Base-by-base conservation (phyloP, 2,888 invertebrate species). In the Drosophila pegasa region DNA sequence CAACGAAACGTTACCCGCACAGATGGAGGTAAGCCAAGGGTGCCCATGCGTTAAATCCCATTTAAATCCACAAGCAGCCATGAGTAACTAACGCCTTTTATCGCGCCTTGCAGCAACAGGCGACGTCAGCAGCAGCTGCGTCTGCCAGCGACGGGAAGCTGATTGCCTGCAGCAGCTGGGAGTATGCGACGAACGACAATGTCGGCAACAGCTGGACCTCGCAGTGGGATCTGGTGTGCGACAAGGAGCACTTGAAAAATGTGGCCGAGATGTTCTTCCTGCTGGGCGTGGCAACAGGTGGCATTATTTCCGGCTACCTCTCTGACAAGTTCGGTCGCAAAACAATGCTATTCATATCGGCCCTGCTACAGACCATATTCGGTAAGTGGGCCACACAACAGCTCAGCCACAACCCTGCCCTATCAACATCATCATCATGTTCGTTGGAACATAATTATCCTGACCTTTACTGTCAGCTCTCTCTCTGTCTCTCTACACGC, bases 241-340 rank as follows among this genome's bases (percentile, higher is more conserved):
- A 96, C 77, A 93, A 94, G 87, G 94, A 94, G 66, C 94, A 94
- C 81, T 92, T 96, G 59, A 95, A 94, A 67, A 96, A 94, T 89
- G 93, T 96, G 31, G 95, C 96, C 12, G 96, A 96, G 92, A 96
- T 96, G 92, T 94, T 95, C 90, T 96, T 96, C 91, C 92, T 97
- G 69, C 93, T 95, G 27, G 96, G 96, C 33, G 96, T 96, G 14
- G 96, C 96, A 61, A 93, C 95, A 45, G 96, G 96, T 56, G 96
- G 96, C 55, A 94, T 96, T 16, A 94, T 96, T n/a, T 95, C 96
- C 67, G 96, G 96, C 25, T 95, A 95, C 91, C 93, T 96, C 58
- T 96, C 96, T 6, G 96, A 96, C 92, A 95, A 94, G 94, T 95
- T 95, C 86, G 97, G 97, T 12, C 94, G 97, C 56, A 96, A 96